Evolutionary conservation across 1,140 invertebrate species (phyloP).

Genomic region (Marisa cornuarietis): DNA sequence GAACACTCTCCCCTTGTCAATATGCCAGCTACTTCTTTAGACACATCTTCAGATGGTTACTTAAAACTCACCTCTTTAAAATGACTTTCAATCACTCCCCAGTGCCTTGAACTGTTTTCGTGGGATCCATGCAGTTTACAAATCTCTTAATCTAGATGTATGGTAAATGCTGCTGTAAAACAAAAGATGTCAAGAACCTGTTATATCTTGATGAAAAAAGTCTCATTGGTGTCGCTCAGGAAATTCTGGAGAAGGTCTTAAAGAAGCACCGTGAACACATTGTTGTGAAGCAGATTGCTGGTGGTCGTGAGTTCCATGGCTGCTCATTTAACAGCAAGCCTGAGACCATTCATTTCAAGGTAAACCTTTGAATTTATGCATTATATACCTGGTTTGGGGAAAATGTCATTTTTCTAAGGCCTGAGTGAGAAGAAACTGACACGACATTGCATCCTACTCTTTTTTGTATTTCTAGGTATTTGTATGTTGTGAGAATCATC

Average conservation of each 20-base stretch:
- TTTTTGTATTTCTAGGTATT: neutral
- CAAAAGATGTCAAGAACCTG: too few species aligned
- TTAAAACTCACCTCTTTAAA: too few species aligned
- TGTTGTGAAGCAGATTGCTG: conserved; percentile 61
- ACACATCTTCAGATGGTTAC: too few species aligned
- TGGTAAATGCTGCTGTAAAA: too few species aligned
- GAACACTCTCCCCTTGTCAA: too few species aligned
- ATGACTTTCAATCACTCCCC: too few species aligned
- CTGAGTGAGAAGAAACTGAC: neutral
- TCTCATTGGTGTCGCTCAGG: conserved; percentile 38
- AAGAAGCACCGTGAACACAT: conserved; percentile 61
- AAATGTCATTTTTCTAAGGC: neutral
- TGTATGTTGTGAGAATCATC: neutral
- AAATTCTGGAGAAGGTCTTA: conserved; percentile 58
- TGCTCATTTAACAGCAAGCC: conserved; percentile 66
- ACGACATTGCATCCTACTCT: neutral
- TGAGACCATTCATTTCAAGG: conserved; percentile 65
- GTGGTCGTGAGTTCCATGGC: conserved; percentile 62
- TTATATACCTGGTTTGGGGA: neutral
- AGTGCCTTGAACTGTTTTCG: too few species aligned
- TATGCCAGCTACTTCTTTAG: too few species aligned
- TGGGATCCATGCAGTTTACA: too few species aligned
- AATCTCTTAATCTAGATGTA: too few species aligned
- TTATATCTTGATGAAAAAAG: neutral
- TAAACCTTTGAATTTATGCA: conserved; percentile 18